Evolutionary conservation across 2,888 invertebrate species (phyloP).

Genomic region (Rhagonycha fulva): DNA sequence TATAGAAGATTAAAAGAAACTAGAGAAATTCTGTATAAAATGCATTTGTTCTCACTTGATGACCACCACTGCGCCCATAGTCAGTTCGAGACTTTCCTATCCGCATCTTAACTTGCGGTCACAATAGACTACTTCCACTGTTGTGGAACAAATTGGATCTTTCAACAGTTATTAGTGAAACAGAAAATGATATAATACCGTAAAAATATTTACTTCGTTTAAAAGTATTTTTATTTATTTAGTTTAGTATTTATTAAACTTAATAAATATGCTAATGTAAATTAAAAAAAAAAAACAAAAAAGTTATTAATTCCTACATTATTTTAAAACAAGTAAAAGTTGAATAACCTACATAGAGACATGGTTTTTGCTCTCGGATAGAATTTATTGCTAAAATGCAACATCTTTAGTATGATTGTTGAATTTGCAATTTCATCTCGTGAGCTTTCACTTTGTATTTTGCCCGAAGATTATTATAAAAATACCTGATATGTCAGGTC

Average conservation of each 20-base stretch:
- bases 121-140: neutral
- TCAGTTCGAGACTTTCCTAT: neutral
- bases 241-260: too few relatives aligned
- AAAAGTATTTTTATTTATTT: neutral
- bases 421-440: neutral
- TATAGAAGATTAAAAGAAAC: too few relatives aligned
- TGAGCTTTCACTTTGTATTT: neutral
- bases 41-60: neutral
- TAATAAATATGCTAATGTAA: neutral
- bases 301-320: neutral
- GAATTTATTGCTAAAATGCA: neutral
- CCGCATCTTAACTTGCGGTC: neutral
- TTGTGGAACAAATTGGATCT: neutral
- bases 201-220: neutral
- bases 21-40: too few relatives aligned
- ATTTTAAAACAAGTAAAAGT: neutral
- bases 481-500: neutral
- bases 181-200: neutral
- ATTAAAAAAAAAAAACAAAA: neutral
- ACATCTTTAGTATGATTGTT: neutral
- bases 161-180: neutral
- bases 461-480: neutral
- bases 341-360: neutral
- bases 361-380: neutral
- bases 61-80: neutral